Evolutionary conservation across 2,113 vertebrate genomes (phyloP), one percentile per base, ranked within the genome.

Genomic region (Sebastes fasciatus): DNA sequence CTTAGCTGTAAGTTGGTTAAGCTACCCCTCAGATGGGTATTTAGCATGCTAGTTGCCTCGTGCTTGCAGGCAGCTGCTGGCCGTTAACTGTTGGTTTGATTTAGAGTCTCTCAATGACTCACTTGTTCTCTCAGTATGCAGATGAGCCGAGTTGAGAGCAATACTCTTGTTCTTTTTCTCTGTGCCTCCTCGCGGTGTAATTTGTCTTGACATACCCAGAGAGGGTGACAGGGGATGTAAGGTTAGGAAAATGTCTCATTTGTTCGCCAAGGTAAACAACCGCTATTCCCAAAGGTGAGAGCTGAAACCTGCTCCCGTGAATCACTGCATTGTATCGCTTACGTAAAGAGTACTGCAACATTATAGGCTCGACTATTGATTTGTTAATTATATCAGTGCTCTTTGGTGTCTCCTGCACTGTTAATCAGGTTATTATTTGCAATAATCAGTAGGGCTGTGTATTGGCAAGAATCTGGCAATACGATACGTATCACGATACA

Each of bases 41-140:
- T 89, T 74, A 89, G 80, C 85, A 85, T 84, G 79, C 83, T 58
- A 83, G 78, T 61, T 71, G 77, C 80, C 83, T 60, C 17, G 26
- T 74, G 42, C 86, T 77, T 49, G 51, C 70, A 63, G 86, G 77
- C 86, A 89, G 84, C 80, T 90, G 85, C 72, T 88, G 58, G 61
- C 75, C 26, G 26, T 78, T 85, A 62, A 80, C 74, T 4, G n/a
- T 67, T 81, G 85, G 85, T 85, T 89, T 61, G 83, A 84, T 88
- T 86, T 84, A 79, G 79, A 83, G 77, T 72, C 58, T 68, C 69
- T 90, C 80, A 92, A 90, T 90, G 87, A 88, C 87, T 90, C 86
- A 69, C 74, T 91, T 91, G 89, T 90, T 91, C 89, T 72, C 80
- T 74, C 76, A 34, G 71, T 87, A 89, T 90, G 89, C 78, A 92